Conservation (phyloP, 2,113 vertebrate species). For the Engraulis encrasicolus region DNA sequence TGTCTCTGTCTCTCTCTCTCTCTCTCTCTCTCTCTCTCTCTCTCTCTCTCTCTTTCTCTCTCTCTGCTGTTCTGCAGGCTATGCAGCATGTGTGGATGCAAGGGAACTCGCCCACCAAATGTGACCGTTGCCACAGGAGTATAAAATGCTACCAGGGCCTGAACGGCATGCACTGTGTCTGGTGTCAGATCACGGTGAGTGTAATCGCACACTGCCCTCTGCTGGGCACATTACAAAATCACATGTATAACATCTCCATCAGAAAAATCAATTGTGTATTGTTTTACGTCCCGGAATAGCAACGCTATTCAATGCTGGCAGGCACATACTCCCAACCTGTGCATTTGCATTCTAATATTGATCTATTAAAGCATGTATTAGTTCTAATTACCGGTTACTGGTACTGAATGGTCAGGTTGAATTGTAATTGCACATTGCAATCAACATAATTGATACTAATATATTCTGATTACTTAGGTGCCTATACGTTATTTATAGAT, state of each 20-base stretch:
- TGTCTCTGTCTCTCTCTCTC: constrained; percentile 33
- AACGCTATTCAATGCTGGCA: neutral
- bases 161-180: constrained; percentile 91
- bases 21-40: constrained; percentile 46
- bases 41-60: neutral
- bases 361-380: neutral
- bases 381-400: neutral
- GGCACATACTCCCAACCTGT: neutral
- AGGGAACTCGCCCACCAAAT: constrained; percentile 90
- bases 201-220: constrained; percentile 35
- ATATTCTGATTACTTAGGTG: neutral
- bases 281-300: neutral
- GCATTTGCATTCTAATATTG: neutral
- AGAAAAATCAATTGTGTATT: neutral
- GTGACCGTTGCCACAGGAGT: constrained; percentile 90
- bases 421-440: neutral
- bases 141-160: constrained; percentile 96
- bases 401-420: neutral
- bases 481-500: too few relatives aligned
- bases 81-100: constrained; percentile 97
- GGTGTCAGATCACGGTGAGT: constrained; percentile 95
- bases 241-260: neutral
- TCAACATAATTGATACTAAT: neutral
- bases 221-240: neutral
- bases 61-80: constrained; percentile 68